Evolutionary conservation across 2,113 vertebrate genomes (phyloP).

Genomic region (Rhipidura dahli): DNA sequence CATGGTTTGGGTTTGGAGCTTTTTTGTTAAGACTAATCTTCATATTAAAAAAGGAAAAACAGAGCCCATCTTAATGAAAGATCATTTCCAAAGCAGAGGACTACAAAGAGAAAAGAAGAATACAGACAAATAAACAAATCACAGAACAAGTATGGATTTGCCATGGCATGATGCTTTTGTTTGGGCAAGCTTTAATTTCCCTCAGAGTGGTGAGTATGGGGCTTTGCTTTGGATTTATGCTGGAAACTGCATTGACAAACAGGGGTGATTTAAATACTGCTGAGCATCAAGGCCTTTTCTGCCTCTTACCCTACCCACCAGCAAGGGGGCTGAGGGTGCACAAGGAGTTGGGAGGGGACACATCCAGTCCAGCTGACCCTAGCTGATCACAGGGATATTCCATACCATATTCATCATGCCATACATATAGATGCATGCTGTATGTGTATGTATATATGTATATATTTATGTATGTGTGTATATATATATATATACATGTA

Average conservation of each 20-base stretch:
- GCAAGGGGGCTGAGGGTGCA: fast-evolving
- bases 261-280: neutral
- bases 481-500: too few relatives aligned
- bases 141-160: neutral
- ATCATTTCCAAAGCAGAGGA: neutral
- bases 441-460: fast-evolving
- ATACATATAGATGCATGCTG: too few relatives aligned
- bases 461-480: too few relatives aligned
- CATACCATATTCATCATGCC: neutral
- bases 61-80: neutral
- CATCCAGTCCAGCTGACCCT: neutral
- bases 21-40: neutral
- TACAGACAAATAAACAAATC: fast-evolving
- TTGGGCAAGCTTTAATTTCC: neutral
- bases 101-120: neutral
- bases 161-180: neutral
- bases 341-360: neutral
- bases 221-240: neutral
- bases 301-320: neutral
- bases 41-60: neutral
- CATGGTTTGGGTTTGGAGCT: neutral
- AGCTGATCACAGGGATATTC: neutral
- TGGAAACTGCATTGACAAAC: neutral
- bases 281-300: neutral
- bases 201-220: neutral